Conservation (phyloP, 2,113 vertebrate species). For the Bos indicus region DNA sequence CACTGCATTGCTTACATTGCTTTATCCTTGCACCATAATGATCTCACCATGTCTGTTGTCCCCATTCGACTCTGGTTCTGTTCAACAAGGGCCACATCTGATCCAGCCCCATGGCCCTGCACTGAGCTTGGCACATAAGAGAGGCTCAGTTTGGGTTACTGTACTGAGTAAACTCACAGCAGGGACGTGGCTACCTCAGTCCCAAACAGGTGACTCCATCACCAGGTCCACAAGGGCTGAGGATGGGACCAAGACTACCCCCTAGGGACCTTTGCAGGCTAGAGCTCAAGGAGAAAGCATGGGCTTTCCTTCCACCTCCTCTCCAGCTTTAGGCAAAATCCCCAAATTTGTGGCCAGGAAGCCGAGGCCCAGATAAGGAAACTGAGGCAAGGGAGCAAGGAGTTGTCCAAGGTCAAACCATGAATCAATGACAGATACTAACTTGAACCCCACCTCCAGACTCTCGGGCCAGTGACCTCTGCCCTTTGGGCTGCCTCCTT, state of each 20-base stretch:
- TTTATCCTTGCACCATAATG: not conserved
- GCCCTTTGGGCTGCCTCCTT: not conserved
- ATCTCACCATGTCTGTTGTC: not conserved
- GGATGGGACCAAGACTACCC: not conserved
- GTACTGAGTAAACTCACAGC: not conserved
- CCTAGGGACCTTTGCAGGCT: not conserved
- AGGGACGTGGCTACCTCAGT: not conserved
- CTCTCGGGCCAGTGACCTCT: not conserved
- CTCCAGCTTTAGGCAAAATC: not conserved
- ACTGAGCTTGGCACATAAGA: not conserved
- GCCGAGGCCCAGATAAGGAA: not conserved
- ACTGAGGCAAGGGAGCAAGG: not conserved
- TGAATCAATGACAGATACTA: not conserved
- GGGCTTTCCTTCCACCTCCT: not conserved
- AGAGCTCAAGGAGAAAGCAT: not conserved
- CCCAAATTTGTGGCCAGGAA: not conserved
- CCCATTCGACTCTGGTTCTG: not conserved
- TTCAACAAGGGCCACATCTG: not conserved
- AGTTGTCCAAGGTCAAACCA: not conserved
- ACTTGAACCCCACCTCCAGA: not conserved
- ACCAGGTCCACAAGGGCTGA: not conserved
- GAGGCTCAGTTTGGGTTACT: not conserved
- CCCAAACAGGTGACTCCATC: not conserved
- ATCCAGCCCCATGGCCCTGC: not conserved
- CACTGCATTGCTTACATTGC: rapidly evolving